Evolutionary conservation across 1,140 invertebrate genomes (phyloP), one percentile per base, ranked within the genome.

Genomic region (Papilio aristodemus): DNA sequence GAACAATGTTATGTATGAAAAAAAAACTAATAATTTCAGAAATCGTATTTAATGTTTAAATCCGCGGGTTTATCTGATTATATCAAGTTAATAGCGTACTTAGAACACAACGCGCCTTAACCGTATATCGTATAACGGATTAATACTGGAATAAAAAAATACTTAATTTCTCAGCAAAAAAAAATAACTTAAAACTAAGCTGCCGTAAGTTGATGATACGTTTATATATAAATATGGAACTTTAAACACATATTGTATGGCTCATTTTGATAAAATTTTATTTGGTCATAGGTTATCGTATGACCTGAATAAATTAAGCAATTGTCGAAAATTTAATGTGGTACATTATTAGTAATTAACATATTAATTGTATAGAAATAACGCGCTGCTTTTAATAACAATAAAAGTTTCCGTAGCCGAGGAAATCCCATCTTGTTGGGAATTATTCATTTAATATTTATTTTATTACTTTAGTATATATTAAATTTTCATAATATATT

Each of bases 251-350:
- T 43, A 17, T 43, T 46, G 22, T 22, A 54, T 10, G 11, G 22
- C 8, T 54, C 19, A 25, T 25, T 22, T 43, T 4, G n/a, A 17
- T 54, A 17, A 54, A 25, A 10, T 22, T 22, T 32, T 3, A 1
- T 13, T 10, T 46, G 19, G 46, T 54, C 46, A 54, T 22, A 54
- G 46, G 46, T 54, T 54, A 54, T 54, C 46, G 22, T 22, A 22
- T 54, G 46, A 54, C 46, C 46, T 10, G 46, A 9, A 25, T 17
- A 43, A 39, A 5, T 54, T 22, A 54, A 54, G 19, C 46, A 22
- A 54, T 54, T 54, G 19, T 22, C 22, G 2, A 54, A 54, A 8
- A 54, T 11, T 54, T 22, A 50, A 22, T 50, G 9, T 50, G 22
- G 17, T 25, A 54, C 22, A 54, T 5, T 13, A 54, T 54, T 54